Evolutionary conservation across 2,888 invertebrate species (phyloP), one percentile per base, ranked within the genome.

Genomic region (Caenorhabditis wallacei): DNA sequence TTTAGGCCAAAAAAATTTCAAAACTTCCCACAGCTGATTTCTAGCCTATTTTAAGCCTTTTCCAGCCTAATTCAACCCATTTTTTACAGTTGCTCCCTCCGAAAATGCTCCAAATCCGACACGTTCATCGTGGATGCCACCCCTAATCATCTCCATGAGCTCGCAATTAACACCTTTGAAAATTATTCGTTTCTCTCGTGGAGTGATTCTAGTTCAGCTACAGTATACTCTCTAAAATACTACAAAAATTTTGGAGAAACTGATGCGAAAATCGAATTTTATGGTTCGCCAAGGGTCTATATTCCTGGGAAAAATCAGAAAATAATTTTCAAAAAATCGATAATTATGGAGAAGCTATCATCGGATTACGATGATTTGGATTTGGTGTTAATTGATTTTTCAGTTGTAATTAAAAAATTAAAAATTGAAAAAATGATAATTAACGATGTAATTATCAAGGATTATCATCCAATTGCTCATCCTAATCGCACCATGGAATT

Each of bases 71-170:
- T 3, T 16, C 10, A 48, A 18, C 46, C 13, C 46, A 18, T 18
- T 5, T 30, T 61, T 71, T 71, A 24, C 57, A 76, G 75, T 5
- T 76, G 75, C 59, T 68, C 16, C 16, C 59, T 76, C 16, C 75
- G 66, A 18, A 64, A 64, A 53, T 76, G 75, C 59, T 76, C 75
- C 26, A 16, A 48, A 26, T n/a, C 51, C 26, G 75, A 76, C 5
- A 8, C 11, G 2, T 20, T 26, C 4, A 10, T 35, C 3, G 75
- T 68, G 16, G 59, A 68, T 48, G 0, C 11, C 1, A 40, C 46
- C 18, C 43, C 54, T 0, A 37, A 59, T 10, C 0, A 1, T 24
- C 68, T 76, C 3, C 4, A 54, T 5, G 24, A 30, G 0, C 2
- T 76, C 0, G 35, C 75, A 0, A 59, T 76, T 10, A 48, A 64